A percentile compares a stretch with the other conserved stretches of the same genome.
Conservation (phyloP, 1,140 invertebrate species). For the Popillia japonica region DNA sequence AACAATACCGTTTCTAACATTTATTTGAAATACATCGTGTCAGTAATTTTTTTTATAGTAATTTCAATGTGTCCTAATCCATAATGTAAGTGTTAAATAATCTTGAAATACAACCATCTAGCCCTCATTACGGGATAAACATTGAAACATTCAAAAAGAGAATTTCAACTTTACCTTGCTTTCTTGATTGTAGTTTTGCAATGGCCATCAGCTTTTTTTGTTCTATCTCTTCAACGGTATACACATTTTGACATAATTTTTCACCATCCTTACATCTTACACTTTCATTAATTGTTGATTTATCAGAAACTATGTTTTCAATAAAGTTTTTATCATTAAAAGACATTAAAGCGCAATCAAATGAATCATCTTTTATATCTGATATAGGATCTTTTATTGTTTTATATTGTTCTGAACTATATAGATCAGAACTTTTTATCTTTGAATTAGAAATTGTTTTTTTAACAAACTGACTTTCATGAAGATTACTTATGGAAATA, state of each 20-base stretch:
- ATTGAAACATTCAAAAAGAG: no score
- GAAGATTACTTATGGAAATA: neutral
- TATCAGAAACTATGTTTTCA: neutral
- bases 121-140: no score
- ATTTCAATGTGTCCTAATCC: no score
- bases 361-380: constrained; percentile 49
- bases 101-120: no score
- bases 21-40: no score
- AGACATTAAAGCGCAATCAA: constrained; percentile 47
- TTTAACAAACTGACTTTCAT: constrained; percentile 3
- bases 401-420: neutral
- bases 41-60: no score
- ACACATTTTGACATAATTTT: neutral
- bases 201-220: constrained; percentile 2
- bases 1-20: no score
- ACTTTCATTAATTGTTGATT: constrained; percentile 1
- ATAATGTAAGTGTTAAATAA: no score
- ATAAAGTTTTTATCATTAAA: constrained; percentile 45
- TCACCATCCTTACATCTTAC: neutral
- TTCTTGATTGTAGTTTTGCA: constrained; percentile 31
- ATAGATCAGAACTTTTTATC: neutral
- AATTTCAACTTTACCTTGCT: constrained; percentile 7
- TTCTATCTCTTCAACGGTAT: constrained; percentile 30
- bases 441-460: neutral
- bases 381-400: neutral